Evolutionary conservation across 2,797 vertebrate genomes (phyloP), one percentile per base, ranked within the genome.

Genomic region (Brachyalestes nurse): DNA sequence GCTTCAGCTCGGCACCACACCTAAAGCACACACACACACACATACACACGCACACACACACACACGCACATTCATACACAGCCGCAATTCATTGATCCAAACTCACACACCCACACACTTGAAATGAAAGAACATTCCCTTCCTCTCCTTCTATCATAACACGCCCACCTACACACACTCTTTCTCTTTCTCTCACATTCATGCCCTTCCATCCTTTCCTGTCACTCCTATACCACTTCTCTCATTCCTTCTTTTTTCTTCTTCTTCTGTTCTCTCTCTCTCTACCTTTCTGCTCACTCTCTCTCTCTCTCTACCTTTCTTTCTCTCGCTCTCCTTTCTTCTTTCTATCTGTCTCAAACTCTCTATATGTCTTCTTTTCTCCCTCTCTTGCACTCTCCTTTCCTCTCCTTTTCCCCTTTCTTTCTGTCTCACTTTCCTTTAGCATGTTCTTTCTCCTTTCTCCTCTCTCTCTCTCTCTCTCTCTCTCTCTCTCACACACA

Each of bases 51-150:
- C 13, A 47, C 66, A 67, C 78, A 76, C 25, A 75, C 67, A 82
- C 34, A 19, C 1, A 75, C 62, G 64, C 72, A 86, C 77, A 86
- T 76, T 28, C 49, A 82, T 47, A 70, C 80, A 78, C 75, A 77
- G 78, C 72, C 83, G 66, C 73, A 72, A 61, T 79, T 83, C 82
- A 83, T 79, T 75, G 64, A 83, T 79, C 72, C 77, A 53, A 66
- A 77, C 60, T 77, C 77, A 49, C 67, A 72, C 83, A 79, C 45
- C 61, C 73, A 71, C 78, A 69, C 76, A 73, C 47, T 65, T 69
- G 6, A 64, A 21, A 84, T 34, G 65, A 77, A 78, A 82, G 79
- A 61, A 82, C 74, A 73, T 87, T 89, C 81, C 85, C 70, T 86
- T 76, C 83, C 82, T 75, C 75, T 82, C 83, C 67, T 55, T 82